These are phyloP conservation scores for Steinernema khuongi DNA, from an alignment of 1,140 invertebrate species.

Conservation along the genomic window DNA sequence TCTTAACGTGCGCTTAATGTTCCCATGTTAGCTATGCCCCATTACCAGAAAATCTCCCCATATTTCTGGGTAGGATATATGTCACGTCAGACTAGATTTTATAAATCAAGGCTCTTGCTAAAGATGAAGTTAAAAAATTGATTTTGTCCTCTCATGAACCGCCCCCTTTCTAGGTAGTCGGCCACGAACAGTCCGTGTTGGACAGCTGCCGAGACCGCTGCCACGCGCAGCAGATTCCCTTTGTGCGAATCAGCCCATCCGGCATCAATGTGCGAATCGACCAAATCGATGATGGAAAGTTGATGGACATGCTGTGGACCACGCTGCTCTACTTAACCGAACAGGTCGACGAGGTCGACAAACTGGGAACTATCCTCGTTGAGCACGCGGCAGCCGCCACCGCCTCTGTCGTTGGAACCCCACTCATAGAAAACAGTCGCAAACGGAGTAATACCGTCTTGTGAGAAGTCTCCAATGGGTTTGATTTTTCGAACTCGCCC, in stretches of 20 bases:
- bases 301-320: slow-evolving; percentile 54
- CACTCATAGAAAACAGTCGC: slow-evolving; percentile 10
- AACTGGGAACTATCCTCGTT: not conserved
- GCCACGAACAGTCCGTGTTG: slow-evolving; percentile 47
- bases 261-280: slow-evolving; percentile 51
- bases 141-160: not conserved
- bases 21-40: too few relatives aligned
- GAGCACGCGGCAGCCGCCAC: not conserved
- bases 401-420: not conserved
- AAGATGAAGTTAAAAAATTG: too few relatives aligned
- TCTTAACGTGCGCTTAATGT: too few relatives aligned
- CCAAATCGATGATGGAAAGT: slow-evolving; percentile 51
- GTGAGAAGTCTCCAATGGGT: too few relatives aligned
- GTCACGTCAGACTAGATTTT: too few relatives aligned
- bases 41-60: too few relatives aligned
- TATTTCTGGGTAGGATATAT: too few relatives aligned
- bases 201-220: slow-evolving; percentile 49
- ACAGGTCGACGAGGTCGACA: slow-evolving; percentile 3
- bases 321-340: slow-evolving; percentile 28
- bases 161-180: slow-evolving; percentile 41
- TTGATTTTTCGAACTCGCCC: too few relatives aligned
- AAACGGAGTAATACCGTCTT: slow-evolving; percentile 6
- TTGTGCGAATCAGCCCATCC: slow-evolving; percentile 42
- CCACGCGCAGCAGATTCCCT: slow-evolving; percentile 47
- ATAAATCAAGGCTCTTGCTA: too few relatives aligned